phyloP scores from a whole-genome alignment of 2,113 vertebrate species.

The Taurulus bubalis region DNA sequence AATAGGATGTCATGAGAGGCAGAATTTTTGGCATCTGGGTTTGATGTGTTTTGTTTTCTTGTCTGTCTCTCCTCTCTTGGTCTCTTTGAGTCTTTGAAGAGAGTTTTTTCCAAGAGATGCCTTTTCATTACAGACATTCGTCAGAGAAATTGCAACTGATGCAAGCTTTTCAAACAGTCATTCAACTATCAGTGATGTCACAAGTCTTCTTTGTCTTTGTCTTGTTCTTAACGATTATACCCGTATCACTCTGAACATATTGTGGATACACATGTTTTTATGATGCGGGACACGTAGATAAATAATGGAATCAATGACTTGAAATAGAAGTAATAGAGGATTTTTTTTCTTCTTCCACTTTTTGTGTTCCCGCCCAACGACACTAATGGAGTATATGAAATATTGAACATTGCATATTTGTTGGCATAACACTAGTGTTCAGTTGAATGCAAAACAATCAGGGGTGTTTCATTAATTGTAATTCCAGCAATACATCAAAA shows the following conservation, averaged over 20 bases:
- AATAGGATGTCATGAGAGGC: slow-evolving; percentile 26
- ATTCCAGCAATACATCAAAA: slow-evolving; percentile 43
- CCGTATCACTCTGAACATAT: neutral
- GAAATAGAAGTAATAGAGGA: slow-evolving; percentile 1
- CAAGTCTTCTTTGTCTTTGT: slow-evolving; percentile 22
- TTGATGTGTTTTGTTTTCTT: slow-evolving; percentile 59
- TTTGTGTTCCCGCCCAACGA: neutral
- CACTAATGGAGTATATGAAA: slow-evolving; percentile 15
- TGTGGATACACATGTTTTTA: neutral
- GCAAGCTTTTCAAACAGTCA: slow-evolving; percentile 28
- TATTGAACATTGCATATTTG: slow-evolving; percentile 16
- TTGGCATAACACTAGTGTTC: slow-evolving; percentile 6
- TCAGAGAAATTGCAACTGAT: slow-evolving; percentile 39
- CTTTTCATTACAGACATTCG: slow-evolving; percentile 54
- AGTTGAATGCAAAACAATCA: slow-evolving; percentile 33
- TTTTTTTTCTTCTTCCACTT: neutral
- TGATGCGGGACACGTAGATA: neutral
- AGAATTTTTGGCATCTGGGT: slow-evolving; percentile 31
- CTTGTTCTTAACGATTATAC: slow-evolving; percentile 3
- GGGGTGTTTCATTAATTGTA: slow-evolving; percentile 1
- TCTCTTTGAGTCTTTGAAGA: slow-evolving; percentile 48
- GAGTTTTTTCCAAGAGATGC: neutral
- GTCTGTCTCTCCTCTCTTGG: slow-evolving; percentile 33
- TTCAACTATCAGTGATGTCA: slow-evolving; percentile 49
- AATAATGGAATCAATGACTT: slow-evolving; percentile 5